Base-by-base conservation (phyloP, 2,888 invertebrate species). In the Chrysopilus asiliformis region DNA sequence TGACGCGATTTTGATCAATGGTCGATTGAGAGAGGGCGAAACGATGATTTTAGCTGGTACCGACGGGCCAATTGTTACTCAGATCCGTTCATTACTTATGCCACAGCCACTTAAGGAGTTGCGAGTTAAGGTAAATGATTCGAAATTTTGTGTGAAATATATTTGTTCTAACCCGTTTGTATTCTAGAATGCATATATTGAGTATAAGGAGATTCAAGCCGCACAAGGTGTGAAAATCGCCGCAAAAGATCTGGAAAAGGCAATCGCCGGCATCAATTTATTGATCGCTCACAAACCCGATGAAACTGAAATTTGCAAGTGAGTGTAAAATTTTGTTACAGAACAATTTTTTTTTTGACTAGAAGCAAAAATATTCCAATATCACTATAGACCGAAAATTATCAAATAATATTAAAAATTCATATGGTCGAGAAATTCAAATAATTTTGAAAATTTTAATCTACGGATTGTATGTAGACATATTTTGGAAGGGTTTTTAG, bases 161-260 rank as follows among this genome's bases (percentile, higher is more conserved):
- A 5, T 10, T 26, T 38, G 37, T 28, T 32, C 36, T 32, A 30
- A 31, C 36, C 34, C 40, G 46, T 40, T 43, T 47, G 42, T 36
- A 40, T 55, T 59, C 19, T 52, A 84, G 79, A 89, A 85, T 55
- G 85, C 86, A 1, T 98, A 95, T 57, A 77, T 89, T 26, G 94
- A 97, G 61, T 75, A 89, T 65, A 93, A 91, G 57, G 90, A 90
- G 66, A 79, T 99, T 2, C 72, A 79, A 49, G 99, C 91, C 2
- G 95, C 99, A 0, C 95, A 97, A 57, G 98, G 98, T 42, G 91
- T 98, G 4, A 99, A 99, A 68, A 86, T 99, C 42, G 87, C 95
- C 3, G 98, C 91, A 4, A 98, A 97, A 56, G 94, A 97, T 57
- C 66, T 99, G 49, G 98, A 99, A 58, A 95, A 97, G 57, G 89